Percentiles rank a stretch among this genome's conserved stretches.
phyloP scores from a whole-genome alignment of 2,888 invertebrate species.

The Coecobrya sp. region DNA sequence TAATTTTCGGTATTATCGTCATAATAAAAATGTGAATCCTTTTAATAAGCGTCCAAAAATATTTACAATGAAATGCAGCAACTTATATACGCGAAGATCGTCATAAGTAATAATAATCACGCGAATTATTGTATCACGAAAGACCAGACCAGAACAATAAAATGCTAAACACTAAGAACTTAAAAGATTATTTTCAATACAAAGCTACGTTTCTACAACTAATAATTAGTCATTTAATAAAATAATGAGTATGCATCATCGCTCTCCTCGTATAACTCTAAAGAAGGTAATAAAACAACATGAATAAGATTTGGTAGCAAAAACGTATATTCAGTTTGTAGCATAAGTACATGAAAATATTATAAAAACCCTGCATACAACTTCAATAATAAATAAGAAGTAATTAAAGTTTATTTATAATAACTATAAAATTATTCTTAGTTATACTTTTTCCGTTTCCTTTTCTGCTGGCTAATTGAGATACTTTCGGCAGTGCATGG shows the following conservation, averaged over 20 bases:
- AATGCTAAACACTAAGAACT: slow-evolving; percentile 11
- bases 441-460: neutral
- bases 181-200: neutral
- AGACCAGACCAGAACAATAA: slow-evolving; percentile 71
- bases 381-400: neutral
- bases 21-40: no score
- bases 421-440: no score
- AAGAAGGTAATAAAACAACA: neutral
- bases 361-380: slow-evolving; percentile 1
- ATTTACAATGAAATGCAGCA: no score
- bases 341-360: neutral
- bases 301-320: slow-evolving; percentile 38
- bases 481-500: slow-evolving; percentile 97
- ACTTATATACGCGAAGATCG: neutral
- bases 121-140: slow-evolving; percentile 58
- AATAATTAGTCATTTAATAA: no score
- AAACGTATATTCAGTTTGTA: slow-evolving; percentile 48
- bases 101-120: neutral
- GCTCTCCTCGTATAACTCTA: no score
- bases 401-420: no score
- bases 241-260: neutral
- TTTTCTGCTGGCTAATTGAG: slow-evolving; percentile 91
- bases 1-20: no score
- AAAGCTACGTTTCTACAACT: no score
- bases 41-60: no score